A percentile compares a stretch with the other conserved stretches of the same genome.
phyloP scores from a whole-genome alignment of 2,113 vertebrate genomes.

The Lophotis ruficrista region DNA sequence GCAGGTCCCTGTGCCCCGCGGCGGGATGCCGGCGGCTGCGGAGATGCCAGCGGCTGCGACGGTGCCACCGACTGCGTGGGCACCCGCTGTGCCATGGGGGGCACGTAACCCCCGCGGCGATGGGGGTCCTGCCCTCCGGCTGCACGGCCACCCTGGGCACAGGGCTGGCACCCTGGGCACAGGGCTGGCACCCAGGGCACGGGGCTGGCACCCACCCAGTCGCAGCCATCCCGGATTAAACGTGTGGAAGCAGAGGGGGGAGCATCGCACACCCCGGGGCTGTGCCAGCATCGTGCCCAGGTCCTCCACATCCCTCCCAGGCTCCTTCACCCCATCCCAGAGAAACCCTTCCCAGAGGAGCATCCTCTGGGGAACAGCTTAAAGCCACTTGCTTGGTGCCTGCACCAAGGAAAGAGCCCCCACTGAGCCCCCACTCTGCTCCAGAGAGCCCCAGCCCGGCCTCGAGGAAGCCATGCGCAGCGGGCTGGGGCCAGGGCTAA shows the following conservation, averaged over 20 bases:
- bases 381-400: neutral
- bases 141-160: neutral
- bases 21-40: neutral
- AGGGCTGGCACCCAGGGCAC: neutral
- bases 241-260: fast-evolving
- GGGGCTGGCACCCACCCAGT: neutral
- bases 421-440: fast-evolving
- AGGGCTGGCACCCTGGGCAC: neutral
- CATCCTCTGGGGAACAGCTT: neutral
- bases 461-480: neutral
- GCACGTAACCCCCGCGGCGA: fast-evolving
- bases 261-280: fast-evolving
- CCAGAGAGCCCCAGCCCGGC: neutral
- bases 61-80: fast-evolving
- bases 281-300: neutral
- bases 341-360: neutral
- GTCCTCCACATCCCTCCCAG: neutral
- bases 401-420: neutral
- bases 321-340: neutral
- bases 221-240: fast-evolving
- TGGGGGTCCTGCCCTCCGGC: neutral
- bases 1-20: neutral
- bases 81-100: neutral
- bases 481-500: neutral
- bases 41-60: neutral